Percentiles rank a stretch among this genome's conserved stretches.
Conservation (phyloP, 2,113 vertebrate species). For the Pelusios castaneus region DNA sequence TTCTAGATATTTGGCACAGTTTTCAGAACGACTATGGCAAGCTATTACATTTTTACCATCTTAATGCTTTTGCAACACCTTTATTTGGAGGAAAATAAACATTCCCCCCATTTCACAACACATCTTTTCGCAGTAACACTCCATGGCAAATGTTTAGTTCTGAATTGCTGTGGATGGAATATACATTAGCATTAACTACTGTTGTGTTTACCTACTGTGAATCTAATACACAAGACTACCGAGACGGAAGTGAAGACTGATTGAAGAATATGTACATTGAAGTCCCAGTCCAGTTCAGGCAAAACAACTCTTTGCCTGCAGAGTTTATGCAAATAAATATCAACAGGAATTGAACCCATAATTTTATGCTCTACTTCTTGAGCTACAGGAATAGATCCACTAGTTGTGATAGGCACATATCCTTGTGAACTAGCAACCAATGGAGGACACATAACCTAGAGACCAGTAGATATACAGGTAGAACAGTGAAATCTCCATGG, state of each 20-base stretch:
- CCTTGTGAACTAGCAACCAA: not conserved
- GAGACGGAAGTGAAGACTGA: not conserved
- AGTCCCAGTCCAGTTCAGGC: not conserved
- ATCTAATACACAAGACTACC: not conserved
- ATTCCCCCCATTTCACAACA: not conserved
- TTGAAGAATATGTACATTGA: not conserved
- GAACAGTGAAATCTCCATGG: not conserved
- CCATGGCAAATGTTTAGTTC: not conserved
- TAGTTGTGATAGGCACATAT: accelerated
- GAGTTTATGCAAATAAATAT: not conserved
- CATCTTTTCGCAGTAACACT: not conserved
- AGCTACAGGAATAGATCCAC: not conserved
- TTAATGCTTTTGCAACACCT: no score
- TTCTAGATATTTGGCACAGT: not conserved
- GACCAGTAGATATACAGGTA: not conserved
- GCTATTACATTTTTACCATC: not conserved
- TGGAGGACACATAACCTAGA: not conserved
- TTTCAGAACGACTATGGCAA: not conserved
- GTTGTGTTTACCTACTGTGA: not conserved
- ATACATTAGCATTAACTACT: not conserved
- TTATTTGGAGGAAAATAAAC: not conserved
- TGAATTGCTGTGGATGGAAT: not conserved
- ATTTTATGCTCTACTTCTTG: not conserved
- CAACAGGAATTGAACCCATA: not conserved
- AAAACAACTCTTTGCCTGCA: not conserved